Percentiles rank a stretch among this genome's conserved stretches.
These are phyloP conservation scores for Erannis defoliaria DNA, from an alignment of 2,888 invertebrate genomes.

Conservation along the genomic window DNA sequence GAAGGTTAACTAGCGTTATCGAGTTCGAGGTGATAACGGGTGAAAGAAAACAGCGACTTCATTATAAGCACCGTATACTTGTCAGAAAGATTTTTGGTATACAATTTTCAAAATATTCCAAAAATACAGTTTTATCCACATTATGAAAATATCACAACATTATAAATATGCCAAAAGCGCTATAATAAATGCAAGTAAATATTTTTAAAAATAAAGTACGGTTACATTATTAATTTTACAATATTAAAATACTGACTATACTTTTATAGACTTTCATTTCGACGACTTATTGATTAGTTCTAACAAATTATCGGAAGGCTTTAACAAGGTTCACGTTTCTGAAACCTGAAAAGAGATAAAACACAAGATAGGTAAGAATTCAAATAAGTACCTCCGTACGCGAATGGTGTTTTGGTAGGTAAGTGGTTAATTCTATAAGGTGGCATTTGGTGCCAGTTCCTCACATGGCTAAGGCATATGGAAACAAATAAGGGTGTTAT, in stretches of 20 bases:
- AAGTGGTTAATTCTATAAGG: too few species aligned
- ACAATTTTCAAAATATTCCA: slow-evolving; percentile 79
- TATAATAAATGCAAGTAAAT: slow-evolving; percentile 79
- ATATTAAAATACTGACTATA: slow-evolving; percentile 72
- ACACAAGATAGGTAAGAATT: too few species aligned
- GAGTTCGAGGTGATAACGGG: slow-evolving; percentile 31
- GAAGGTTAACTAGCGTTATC: slow-evolving; percentile 26
- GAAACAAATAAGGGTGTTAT: too few species aligned
- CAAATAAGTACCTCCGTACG: too few species aligned
- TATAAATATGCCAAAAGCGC: slow-evolving; percentile 81
- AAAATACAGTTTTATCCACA: slow-evolving; percentile 81
- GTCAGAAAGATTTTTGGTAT: slow-evolving; percentile 76
- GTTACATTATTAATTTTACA: slow-evolving; percentile 78
- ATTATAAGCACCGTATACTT: slow-evolving; percentile 76
- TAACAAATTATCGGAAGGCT: slow-evolving; percentile 53
- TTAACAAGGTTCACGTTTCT: slow-evolving; percentile 41
- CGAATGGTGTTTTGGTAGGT: too few species aligned
- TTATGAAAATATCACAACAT: slow-evolving; percentile 81
- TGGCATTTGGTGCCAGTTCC: too few species aligned
- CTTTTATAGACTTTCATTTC: slow-evolving; percentile 57
- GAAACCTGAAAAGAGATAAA: slow-evolving; percentile 39
- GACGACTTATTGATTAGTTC: slow-evolving; percentile 65
- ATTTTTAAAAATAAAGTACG: slow-evolving; percentile 77
- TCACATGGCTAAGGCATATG: too few species aligned
- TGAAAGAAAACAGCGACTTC: slow-evolving; percentile 57